A percentile compares a stretch with the other conserved stretches of the same genome.
phyloP scores from a whole-genome alignment of 2,888 invertebrate genomes.

The Miltochrista miniata region DNA sequence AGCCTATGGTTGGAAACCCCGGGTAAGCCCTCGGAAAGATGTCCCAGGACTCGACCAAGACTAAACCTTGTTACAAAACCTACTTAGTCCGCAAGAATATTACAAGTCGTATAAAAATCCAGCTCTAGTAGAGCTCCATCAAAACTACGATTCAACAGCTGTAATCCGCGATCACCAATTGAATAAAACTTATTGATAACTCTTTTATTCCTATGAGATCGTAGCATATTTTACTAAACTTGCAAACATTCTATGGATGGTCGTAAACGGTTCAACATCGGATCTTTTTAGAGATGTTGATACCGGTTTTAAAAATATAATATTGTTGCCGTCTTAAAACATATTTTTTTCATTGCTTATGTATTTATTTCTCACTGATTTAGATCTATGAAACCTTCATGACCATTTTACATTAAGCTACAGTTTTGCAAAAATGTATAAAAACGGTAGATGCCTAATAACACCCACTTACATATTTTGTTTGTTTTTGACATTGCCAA shows the following conservation, averaged over 20 bases:
- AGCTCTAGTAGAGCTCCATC: slow-evolving; percentile 1
- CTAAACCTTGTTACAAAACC: no score
- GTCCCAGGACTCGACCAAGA: no score
- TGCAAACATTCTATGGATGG: slow-evolving; percentile 62
- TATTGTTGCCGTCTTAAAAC: slow-evolving; percentile 27
- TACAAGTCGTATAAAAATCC: not conserved
- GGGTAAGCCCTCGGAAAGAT: no score
- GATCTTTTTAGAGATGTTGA: slow-evolving; percentile 63
- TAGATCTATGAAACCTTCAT: no score
- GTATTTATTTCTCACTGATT: slow-evolving; percentile 74
- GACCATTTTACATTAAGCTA: no score
- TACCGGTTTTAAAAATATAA: slow-evolving; percentile 50
- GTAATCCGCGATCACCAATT: slow-evolving; percentile 41
- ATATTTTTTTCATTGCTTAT: slow-evolving; percentile 58
- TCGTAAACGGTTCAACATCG: slow-evolving; percentile 65
- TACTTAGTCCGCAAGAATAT: not conserved
- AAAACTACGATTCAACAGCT: slow-evolving; percentile 32
- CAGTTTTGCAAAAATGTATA: no score
- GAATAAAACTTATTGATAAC: slow-evolving; percentile 77
- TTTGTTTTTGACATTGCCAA: no score
- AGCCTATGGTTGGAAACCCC: no score
- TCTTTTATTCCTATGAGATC: slow-evolving; percentile 69
- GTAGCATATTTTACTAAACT: slow-evolving; percentile 69
- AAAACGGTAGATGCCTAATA: no score
- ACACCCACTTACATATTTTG: no score